A percentile compares a stretch with the other conserved stretches of the same genome.
Conservation (phyloP, 2,797 vertebrate species). For the Sebastes alutus region DNA sequence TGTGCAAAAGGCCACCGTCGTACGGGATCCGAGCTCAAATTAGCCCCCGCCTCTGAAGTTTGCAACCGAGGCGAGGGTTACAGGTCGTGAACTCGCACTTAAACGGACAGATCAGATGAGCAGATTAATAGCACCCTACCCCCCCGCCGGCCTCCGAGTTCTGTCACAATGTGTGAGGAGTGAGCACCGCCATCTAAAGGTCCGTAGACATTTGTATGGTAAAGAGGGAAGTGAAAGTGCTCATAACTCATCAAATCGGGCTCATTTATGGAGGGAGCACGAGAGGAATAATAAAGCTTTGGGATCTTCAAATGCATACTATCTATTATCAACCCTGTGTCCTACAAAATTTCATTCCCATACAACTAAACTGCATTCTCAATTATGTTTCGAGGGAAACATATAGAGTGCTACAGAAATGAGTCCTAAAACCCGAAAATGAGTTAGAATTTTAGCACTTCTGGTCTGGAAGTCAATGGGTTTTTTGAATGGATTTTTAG, state of each 20-base stretch:
- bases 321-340: background rate
- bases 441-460: too few relatives aligned
- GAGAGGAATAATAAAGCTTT: constrained; percentile 29
- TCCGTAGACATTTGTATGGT: constrained; percentile 48
- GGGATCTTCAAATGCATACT: background rate
- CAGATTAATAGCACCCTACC: constrained; percentile 22
- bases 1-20: constrained; percentile 61
- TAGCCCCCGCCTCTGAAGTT: constrained; percentile 47
- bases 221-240: constrained; percentile 34
- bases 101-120: constrained; percentile 44
- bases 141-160: background rate
- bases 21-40: constrained; percentile 58
- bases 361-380: too few relatives aligned
- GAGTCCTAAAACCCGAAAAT: too few relatives aligned
- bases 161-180: constrained; percentile 38
- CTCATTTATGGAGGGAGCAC: constrained; percentile 24
- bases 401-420: too few relatives aligned
- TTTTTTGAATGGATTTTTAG: too few relatives aligned
- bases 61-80: constrained; percentile 44
- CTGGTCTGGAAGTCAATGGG: too few relatives aligned
- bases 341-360: too few relatives aligned
- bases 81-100: constrained; percentile 44
- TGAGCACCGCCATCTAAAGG: constrained; percentile 26
- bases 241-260: constrained; percentile 25
- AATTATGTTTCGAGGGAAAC: too few relatives aligned